Base-by-base conservation (phyloP, 2,113 vertebrate genomes). In the Boleophthalmus pectinirostris region DNA sequence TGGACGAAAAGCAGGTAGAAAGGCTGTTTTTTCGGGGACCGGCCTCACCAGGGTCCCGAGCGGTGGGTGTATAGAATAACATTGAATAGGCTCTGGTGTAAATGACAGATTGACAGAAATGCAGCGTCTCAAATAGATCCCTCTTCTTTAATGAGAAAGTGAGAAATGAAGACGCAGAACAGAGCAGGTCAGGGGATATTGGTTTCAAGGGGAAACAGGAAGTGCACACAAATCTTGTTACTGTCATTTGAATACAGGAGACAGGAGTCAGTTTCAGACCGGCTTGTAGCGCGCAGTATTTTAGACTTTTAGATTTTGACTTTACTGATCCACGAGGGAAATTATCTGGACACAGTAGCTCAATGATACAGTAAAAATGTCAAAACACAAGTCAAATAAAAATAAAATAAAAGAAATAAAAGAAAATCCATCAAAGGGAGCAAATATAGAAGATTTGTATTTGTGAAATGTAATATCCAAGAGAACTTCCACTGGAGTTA, bases 61-160 rank as follows among this genome's bases (percentile, higher is more conserved):
- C 68, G 57, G 80, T 8, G 78, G 81, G 38, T 43, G 90, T 89
- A 73, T 90, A 91, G 82, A 91, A 83, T 90, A 90, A 90, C 86
- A 83, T 69, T 1, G 51, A 54, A 54, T 3, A 64, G 12, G 23
- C 81, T 65, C 83, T 86, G 77, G 72, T 88, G 79, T 80, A 38
- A 76, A 66, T 87, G 89, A 88, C 89, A 89, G 88, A 90, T 82
- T 79, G 84, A 88, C 81, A 85, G 77, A 76, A 77, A 70, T 54
- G 69, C 61, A 53, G 76, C 64, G 73, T 77, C 82, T 57, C 69
- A 29, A 5, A 64, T 64, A 66, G 70, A 64, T 24, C 75, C 74
- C 69, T 75, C 74, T 83, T 29, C 45, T 61, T 74, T 87, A 81
- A 87, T 83, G 83, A 85, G 83, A 85, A 80, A 75, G 81, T 54